Evolutionary conservation across 2,113 vertebrate genomes (phyloP).

Genomic region (Zosterops japonicus): DNA sequence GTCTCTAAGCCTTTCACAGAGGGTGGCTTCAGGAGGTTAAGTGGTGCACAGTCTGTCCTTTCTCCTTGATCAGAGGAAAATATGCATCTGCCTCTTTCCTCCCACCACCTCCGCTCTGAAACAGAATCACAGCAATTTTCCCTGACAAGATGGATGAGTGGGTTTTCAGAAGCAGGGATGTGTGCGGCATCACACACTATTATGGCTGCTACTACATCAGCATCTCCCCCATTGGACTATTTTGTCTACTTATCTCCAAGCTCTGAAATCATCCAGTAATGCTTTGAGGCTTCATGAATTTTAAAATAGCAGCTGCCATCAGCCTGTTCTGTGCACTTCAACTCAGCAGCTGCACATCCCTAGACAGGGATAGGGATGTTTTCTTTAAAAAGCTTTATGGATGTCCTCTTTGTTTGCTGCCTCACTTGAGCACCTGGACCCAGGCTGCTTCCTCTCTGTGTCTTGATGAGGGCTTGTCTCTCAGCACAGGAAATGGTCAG

Average conservation of each 20-base stretch:
- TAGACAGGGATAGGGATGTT: background rate
- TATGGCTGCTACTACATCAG: constrained; percentile 44
- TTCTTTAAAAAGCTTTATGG: background rate
- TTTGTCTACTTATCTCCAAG: constrained; percentile 37
- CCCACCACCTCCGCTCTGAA: constrained; percentile 1
- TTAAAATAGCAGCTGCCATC: constrained; percentile 12
- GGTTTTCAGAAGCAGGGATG: background rate
- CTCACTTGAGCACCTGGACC: rapidly evolving
- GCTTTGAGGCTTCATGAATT: constrained; percentile 28
- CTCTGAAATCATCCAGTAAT: constrained; percentile 11
- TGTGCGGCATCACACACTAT: background rate
- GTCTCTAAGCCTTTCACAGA: background rate
- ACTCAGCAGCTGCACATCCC: background rate
- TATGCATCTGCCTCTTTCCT: background rate
- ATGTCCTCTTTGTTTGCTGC: background rate
- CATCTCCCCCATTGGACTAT: background rate
- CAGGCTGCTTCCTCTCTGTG: background rate
- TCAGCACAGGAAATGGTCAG: background rate
- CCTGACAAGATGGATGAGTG: constrained; percentile 13
- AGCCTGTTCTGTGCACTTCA: background rate
- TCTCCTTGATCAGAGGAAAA: constrained; percentile 11
- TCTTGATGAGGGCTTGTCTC: background rate
- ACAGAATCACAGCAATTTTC: constrained; percentile 24
- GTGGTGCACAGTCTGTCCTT: background rate
- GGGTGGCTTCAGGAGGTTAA: background rate